Percentiles rank a stretch among this genome's conserved stretches.
Conservation (phyloP, 1,140 invertebrate species). For the Heliconius eleuchia region DNA sequence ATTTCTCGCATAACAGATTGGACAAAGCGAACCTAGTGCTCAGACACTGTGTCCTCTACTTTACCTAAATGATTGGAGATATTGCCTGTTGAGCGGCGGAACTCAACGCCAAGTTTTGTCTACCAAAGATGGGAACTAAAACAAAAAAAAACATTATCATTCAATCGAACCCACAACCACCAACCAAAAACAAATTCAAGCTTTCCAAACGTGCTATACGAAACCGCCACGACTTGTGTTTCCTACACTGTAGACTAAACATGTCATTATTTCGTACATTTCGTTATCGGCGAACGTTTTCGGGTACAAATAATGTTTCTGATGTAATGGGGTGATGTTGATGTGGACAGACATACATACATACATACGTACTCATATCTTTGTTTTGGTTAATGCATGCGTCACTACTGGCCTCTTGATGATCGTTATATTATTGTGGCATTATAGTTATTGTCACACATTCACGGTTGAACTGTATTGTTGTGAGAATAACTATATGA, state of each 20-base stretch:
- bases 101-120: no score
- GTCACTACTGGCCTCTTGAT: constrained; percentile 35
- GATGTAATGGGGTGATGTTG: constrained; percentile 32
- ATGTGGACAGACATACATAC: neutral
- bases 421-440: neutral
- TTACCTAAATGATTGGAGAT: no score
- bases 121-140: no score
- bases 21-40: no score
- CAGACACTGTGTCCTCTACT: no score
- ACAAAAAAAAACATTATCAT: no score
- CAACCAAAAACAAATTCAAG: no score
- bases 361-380: constrained; percentile 5
- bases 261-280: neutral
- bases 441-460: neutral
- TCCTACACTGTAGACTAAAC: neutral
- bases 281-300: constrained; percentile 17
- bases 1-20: no score
- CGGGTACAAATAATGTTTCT: constrained; percentile 23
- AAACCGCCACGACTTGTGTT: neutral
- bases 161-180: no score
- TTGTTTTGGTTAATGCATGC: constrained; percentile 19
- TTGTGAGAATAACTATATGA: neutral
- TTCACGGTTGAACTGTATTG: neutral
- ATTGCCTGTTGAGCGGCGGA: no score
- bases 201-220: neutral